Percentiles rank a stretch among this genome's conserved stretches.
These are phyloP conservation scores for Spodoptera exigua DNA, from an alignment of 2,888 invertebrate genomes.

Conservation along the genomic window DNA sequence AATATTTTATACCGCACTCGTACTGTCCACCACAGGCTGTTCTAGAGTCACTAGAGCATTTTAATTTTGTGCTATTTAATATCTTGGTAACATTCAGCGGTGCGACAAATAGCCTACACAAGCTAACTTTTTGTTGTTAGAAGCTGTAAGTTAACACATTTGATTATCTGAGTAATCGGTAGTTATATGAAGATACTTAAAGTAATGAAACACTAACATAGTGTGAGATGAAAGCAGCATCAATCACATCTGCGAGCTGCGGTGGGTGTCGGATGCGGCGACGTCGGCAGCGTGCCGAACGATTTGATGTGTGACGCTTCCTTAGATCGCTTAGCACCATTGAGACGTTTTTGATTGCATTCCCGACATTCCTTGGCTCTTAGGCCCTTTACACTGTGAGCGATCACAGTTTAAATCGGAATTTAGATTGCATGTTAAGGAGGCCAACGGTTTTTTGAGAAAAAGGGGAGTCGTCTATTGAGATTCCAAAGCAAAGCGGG, in stretches of 20 bases:
- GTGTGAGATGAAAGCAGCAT: conserved; percentile 36
- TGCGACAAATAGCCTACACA: conserved; percentile 18
- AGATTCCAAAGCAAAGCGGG: conserved; percentile 45
- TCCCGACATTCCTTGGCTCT: conserved; percentile 59
- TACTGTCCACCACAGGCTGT: conserved; percentile 50
- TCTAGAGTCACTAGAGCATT: conserved; percentile 35
- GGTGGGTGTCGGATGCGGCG: conserved; percentile 46
- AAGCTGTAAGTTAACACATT: not conserved
- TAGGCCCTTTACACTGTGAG: conserved; percentile 59
- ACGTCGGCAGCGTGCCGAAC: conserved; percentile 55
- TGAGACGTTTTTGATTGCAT: conserved; percentile 70
- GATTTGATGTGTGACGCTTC: conserved; percentile 63
- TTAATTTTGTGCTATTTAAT: conserved; percentile 30
- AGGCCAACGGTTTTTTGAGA: conserved; percentile 56
- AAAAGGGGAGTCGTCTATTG: conserved; percentile 54
- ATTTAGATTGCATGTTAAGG: conserved; percentile 64
- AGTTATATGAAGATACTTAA: not conserved
- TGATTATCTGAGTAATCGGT: not conserved
- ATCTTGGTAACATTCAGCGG: conserved; percentile 28
- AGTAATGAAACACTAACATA: conserved; percentile 30
- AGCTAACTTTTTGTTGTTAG: conserved; percentile 6
- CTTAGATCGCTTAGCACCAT: conserved; percentile 55
- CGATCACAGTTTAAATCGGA: conserved; percentile 64
- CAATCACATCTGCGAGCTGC: conserved; percentile 55
- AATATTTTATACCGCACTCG: conserved; percentile 53